Evolutionary conservation across 2,797 vertebrate genomes (phyloP).

Genomic region (Myotis planiceps): DNA sequence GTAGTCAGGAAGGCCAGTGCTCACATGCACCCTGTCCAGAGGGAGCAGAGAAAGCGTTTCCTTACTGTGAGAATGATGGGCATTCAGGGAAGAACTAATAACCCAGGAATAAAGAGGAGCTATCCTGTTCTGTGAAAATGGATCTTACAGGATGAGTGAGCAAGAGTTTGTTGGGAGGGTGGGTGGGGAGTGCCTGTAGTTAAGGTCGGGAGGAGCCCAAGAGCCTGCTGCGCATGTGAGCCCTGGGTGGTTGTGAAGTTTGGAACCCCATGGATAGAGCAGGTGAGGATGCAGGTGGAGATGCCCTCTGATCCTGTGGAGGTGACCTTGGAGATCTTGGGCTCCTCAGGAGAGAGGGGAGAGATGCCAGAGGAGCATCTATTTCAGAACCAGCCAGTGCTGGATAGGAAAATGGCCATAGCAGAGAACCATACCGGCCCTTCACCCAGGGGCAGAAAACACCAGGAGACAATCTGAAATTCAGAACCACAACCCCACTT

Average conservation of each 20-base stretch:
- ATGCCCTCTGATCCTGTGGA: not conserved
- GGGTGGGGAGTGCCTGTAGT: not conserved
- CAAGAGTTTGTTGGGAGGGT: not conserved
- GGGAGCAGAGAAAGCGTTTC: not conserved
- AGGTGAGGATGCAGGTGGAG: not conserved
- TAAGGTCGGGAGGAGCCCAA: not conserved
- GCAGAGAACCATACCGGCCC: not conserved
- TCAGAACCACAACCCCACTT: not conserved
- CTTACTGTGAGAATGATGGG: not conserved
- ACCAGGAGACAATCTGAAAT: not conserved
- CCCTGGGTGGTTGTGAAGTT: accelerated
- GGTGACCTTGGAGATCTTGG: too few species aligned
- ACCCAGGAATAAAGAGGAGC: not conserved
- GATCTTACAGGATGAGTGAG: not conserved
- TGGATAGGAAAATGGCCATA: not conserved
- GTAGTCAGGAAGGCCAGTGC: accelerated
- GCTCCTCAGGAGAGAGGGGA: not conserved
- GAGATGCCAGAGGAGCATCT: not conserved
- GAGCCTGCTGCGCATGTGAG: not conserved
- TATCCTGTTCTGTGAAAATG: not conserved
- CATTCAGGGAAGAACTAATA: not conserved
- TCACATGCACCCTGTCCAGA: not conserved
- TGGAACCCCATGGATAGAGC: accelerated
- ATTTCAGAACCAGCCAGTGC: not conserved
- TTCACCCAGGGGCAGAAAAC: not conserved